These are phyloP conservation scores for Mionectes macconnelli DNA, from an alignment of 2,113 vertebrate species.

Conservation along the genomic window DNA sequence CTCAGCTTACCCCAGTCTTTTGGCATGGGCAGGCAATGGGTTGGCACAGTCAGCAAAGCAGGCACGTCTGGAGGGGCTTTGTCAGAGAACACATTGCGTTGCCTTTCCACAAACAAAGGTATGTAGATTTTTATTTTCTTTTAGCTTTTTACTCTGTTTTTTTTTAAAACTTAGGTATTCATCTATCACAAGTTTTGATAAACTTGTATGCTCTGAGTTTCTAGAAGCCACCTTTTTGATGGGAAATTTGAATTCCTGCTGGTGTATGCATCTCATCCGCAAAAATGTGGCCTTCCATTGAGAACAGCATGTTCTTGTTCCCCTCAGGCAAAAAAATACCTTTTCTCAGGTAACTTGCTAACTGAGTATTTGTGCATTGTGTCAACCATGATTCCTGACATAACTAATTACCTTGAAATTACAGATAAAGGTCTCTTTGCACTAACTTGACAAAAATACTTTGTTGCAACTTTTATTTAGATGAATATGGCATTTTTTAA, in stretches of 20 bases:
- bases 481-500: neutral
- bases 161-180: neutral
- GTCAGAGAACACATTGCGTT: rapidly evolving
- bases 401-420: neutral
- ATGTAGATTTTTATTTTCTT: neutral
- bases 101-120: neutral
- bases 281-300: neutral
- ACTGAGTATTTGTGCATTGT: neutral
- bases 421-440: neutral
- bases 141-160: neutral
- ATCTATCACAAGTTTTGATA: too few relatives aligned
- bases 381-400: neutral
- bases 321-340: neutral
- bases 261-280: neutral
- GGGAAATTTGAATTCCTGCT: neutral
- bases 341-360: neutral
- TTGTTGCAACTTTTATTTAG: neutral
- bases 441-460: neutral
- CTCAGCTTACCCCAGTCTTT: neutral
- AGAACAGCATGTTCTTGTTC: neutral
- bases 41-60: neutral
- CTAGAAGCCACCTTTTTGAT: neutral
- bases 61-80: neutral
- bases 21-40: rapidly evolving
- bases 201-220: neutral